Base-by-base conservation (phyloP, 1,140 invertebrate genomes). In the Neodiprion pinetum region DNA sequence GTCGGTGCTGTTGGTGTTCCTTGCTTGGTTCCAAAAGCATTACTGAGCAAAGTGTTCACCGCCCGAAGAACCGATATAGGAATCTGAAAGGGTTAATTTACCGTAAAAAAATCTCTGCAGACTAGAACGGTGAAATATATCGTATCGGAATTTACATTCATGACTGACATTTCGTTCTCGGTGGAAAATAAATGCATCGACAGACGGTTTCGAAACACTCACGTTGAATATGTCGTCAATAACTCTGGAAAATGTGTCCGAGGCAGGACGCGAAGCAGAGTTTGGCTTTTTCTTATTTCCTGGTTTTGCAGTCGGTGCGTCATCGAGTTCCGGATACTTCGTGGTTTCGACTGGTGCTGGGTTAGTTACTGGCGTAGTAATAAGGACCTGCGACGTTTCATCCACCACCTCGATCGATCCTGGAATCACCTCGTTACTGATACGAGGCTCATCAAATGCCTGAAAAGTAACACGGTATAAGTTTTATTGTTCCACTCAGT, bases 61-160 rank as follows among this genome's bases (percentile, higher is more conserved):
- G 90, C 89, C 17, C 85, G 88, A 76, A 90, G 78, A 74, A 89
- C 89, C 78, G 89, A 86, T 80, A 90, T 90, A 69, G 90, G 90
- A 80, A 90, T 90, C 90, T 90, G 80, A 76, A 85, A 78, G 76
- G 73, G 28, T 3, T 1, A 40, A 40, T 40, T 5, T 65, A 3
- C 17, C 61, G 7, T 40, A 2, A 40, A 40, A 40, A 40, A 40
- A 40, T 40, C 28, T 40, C 28, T 5, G 28, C 28, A 40, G 28
- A 40, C 28, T 3, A 40, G 5, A 40, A 40, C 28, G 28, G 5
- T 4, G 2, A 3, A 40, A 40, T 1, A 40, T 5, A 40, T 40
- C 28, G 28, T 5, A 40, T 40, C 28, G 5, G 2, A 5, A 40
- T 40, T 40, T 40, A 40, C 28, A 40, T 40, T 40, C 28, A 40